Conservation (phyloP, 1,140 invertebrate species). For the Ceratina japonica region DNA sequence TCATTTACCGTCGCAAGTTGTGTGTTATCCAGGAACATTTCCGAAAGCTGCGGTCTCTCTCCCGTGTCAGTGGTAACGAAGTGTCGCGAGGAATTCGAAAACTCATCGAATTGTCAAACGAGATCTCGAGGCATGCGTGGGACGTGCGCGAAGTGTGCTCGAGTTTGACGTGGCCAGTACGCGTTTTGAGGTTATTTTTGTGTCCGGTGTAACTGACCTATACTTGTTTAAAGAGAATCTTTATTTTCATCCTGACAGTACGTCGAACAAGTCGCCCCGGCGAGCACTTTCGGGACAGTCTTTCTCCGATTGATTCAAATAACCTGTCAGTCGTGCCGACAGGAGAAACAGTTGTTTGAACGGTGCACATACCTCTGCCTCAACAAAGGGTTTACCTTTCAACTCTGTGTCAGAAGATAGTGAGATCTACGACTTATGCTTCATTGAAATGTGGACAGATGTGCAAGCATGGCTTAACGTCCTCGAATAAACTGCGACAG, state of each 20-base stretch:
- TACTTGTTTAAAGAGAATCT: conserved; percentile 52
- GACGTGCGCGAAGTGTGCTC: conserved; percentile 38
- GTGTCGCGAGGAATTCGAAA: conserved; percentile 21
- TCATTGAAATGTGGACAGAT: neutral
- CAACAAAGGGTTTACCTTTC: neutral
- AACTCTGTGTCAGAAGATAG: neutral
- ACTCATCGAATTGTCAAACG: conserved; percentile 36
- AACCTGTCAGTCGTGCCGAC: neutral
- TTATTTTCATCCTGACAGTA: conserved; percentile 66
- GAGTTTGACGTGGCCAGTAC: conserved; percentile 58
- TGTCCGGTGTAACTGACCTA: conserved; percentile 71
- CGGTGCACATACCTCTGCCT: neutral
- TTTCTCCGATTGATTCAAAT: neutral
- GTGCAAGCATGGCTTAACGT: neutral
- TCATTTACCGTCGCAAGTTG: neutral
- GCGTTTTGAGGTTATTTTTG: conserved; percentile 74
- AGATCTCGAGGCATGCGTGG: conserved; percentile 46
- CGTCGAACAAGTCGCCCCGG: conserved; percentile 44
- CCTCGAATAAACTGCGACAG: neutral
- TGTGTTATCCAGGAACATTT: neutral
- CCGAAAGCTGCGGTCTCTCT: neutral
- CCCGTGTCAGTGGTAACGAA: conserved; percentile 38
- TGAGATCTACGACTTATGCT: neutral
- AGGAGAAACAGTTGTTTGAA: neutral
- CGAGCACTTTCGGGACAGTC: neutral